Base-by-base conservation (phyloP, 2,888 invertebrate genomes). In the Coenonympha glycerion region DNA sequence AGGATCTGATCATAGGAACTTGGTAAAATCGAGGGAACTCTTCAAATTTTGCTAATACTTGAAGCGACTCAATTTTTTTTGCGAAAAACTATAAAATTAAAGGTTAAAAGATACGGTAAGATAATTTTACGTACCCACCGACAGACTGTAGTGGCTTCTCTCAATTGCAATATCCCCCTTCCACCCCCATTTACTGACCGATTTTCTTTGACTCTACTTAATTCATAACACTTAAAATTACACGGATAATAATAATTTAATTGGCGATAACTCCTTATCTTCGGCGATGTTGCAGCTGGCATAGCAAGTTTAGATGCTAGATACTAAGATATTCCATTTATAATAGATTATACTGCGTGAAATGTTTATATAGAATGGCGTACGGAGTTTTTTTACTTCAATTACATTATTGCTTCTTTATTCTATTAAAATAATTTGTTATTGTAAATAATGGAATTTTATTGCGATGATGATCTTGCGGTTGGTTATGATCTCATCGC, bases 201-300 rank as follows among this genome's bases (percentile, higher is more conserved):
- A n/a, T n/a, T n/a, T n/a, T n/a, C n/a, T n/a, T n/a, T n/a, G n/a
- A n/a, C n/a, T n/a, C n/a, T n/a, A 34, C 16, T 34, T 44, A 39
- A 40, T 45, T 53, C 34, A 24, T 33, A 28, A 28, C 33, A 33
- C 18, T 11, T 28, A 13, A 22, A 22, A 37, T 34, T 9, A 34
- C 21, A 22, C 37, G 37, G 21, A 13, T 21, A 37, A 37, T 21
- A 37, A 37, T 37, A n/a, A n/a, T n/a, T n/a, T n/a, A n/a, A n/a
- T n/a, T 37, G 37, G 28, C 18, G 16, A 26, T 26, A 2, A 21
- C 6, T 34, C 22, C 26, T 72, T 69, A 57, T 58, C 61, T 60
- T 61, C 68, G 68, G 68, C 68, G 59, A 62, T 36, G 39, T 33
- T 28, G 45, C 67, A 71, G 67, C 68, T 71, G 69, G 61, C 18